A percentile compares a stretch with the other conserved stretches of the same genome.
These are phyloP conservation scores for Holcopasites calliopsidis DNA, from an alignment of 1,140 invertebrate species.

Conservation along the genomic window DNA sequence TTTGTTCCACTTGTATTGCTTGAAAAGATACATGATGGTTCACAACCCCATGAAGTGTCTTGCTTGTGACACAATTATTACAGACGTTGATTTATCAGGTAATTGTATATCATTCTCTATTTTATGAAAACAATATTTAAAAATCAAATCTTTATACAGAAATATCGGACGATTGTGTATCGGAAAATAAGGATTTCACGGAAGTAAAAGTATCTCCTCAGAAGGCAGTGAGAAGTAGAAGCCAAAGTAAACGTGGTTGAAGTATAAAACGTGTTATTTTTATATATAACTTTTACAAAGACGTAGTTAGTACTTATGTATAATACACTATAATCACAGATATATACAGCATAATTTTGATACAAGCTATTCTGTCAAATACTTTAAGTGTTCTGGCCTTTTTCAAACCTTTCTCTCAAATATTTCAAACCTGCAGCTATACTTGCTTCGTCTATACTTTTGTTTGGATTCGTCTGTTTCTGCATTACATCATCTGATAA, in stretches of 20 bases:
- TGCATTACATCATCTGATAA: not conserved
- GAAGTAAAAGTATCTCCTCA: not conserved
- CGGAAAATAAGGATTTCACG: no score
- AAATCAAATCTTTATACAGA: not conserved
- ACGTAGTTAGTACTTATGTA: not conserved
- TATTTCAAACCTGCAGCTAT: conserved; percentile 85
- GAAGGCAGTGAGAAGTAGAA: not conserved
- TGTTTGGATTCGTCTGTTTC: not conserved
- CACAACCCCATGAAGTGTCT: conserved; percentile 57
- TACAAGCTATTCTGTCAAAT: not conserved
- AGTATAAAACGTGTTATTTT: not conserved
- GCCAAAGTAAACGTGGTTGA: not conserved
- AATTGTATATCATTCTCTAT: not conserved
- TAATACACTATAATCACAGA: conserved; percentile 28
- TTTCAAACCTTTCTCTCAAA: conserved; percentile 82
- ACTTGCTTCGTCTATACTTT: conserved; percentile 79
- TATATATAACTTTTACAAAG: not conserved
- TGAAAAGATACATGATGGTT: conserved; percentile 47
- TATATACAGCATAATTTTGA: conserved; percentile 3
- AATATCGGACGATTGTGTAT: not conserved
- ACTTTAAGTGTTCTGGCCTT: conserved; percentile 46
- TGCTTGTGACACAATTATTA: conserved; percentile 46
- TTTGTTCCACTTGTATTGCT: conserved; percentile 60
- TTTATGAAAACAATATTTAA: not conserved
- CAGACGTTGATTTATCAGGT: conserved; percentile 1